Percentiles rank a stretch among this genome's conserved stretches.
phyloP scores from a whole-genome alignment of 2,888 invertebrate genomes.

The Pandemis cinnamomeana region DNA sequence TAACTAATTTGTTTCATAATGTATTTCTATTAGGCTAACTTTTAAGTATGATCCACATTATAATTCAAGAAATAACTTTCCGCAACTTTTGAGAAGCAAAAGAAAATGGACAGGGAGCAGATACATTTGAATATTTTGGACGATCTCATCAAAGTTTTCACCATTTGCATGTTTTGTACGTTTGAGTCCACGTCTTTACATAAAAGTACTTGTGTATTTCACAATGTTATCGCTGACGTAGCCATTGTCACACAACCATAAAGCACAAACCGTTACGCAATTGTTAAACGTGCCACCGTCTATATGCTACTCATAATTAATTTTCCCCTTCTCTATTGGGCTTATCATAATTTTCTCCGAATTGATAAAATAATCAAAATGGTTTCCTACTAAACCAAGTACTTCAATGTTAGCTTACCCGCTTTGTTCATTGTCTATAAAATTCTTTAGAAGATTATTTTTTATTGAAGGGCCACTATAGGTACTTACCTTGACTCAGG shows the following conservation, averaged over 20 bases:
- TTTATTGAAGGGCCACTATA: no score
- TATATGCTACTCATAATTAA: neutral
- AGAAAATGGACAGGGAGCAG: neutral
- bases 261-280: neutral
- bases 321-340: no score
- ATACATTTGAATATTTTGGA: neutral
- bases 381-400: no score
- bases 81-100: neutral
- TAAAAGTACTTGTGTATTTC: neutral
- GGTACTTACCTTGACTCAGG: neutral
- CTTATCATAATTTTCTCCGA: no score
- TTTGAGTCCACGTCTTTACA: neutral
- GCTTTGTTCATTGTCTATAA: no score
- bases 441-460: no score
- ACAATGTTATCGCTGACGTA: constrained; percentile 3
- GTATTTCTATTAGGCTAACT: neutral
- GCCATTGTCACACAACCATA: neutral
- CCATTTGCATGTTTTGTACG: neutral
- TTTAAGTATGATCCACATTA: neutral
- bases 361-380: no score
- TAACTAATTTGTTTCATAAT: neutral
- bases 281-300: neutral
- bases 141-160: no score
- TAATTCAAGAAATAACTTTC: neutral
- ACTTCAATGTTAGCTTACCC: no score